Evolutionary conservation across 2,888 invertebrate species (phyloP).

Genomic region (Cerastis rubricosa): DNA sequence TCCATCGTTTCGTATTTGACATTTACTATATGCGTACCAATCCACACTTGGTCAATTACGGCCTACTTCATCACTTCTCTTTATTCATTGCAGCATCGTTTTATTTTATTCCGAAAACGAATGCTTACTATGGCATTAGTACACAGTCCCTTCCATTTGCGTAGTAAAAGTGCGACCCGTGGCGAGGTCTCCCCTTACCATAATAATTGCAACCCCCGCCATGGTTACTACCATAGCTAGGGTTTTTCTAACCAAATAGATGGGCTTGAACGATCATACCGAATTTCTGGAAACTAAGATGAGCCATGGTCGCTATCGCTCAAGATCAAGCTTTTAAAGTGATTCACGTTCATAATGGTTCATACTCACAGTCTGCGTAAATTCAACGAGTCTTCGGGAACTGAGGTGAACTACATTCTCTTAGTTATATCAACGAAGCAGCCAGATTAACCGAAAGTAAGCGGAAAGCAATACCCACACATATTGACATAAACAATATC

Average conservation of each 20-base stretch:
- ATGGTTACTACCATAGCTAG: neutral
- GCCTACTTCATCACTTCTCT: neutral
- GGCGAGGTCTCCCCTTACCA: neutral
- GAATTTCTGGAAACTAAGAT: neutral
- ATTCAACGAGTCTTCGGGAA: neutral
- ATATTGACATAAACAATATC: neutral
- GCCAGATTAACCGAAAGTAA: neutral
- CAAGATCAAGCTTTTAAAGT: neutral
- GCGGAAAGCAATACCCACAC: neutral
- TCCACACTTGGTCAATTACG: neutral
- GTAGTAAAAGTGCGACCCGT: too few relatives aligned
- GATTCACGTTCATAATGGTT: neutral
- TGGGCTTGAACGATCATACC: neutral
- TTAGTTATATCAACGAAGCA: neutral
- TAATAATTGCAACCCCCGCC: too few relatives aligned
- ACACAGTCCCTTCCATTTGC: neutral
- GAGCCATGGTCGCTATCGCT: too few relatives aligned
- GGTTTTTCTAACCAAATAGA: neutral
- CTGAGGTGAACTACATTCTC: neutral
- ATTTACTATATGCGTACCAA: neutral
- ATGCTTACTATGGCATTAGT: neutral
- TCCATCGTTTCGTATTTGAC: too few relatives aligned
- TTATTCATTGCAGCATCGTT: neutral
- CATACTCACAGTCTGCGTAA: too few relatives aligned
- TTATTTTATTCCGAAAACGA: neutral